Conservation (phyloP, 2,888 invertebrate genomes). For the Spodoptera exigua region DNA sequence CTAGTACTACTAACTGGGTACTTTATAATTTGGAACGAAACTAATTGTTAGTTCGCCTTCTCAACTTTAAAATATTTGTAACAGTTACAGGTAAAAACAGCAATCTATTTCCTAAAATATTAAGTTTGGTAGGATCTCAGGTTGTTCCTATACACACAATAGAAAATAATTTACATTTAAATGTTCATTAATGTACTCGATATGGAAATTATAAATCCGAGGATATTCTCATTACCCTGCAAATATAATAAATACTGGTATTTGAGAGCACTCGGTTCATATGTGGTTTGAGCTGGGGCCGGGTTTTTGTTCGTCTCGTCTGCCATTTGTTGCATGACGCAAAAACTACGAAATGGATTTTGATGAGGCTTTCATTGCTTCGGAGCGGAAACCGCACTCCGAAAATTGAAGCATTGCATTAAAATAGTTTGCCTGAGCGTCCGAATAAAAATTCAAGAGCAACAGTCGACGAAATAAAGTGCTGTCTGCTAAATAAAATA, state of each 20-base stretch:
- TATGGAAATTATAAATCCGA: not conserved
- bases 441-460: constrained; percentile 26
- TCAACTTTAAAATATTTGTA: no score
- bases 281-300: constrained; percentile 18
- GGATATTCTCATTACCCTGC: not conserved
- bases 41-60: no score
- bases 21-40: no score
- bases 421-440: constrained; percentile 18
- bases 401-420: constrained; percentile 17
- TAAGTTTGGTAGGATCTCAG: no score
- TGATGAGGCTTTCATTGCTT: constrained; percentile 21
- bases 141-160: no score
- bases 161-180: no score
- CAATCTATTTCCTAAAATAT: no score
- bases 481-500: constrained; percentile 27
- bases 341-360: constrained; percentile 42
- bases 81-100: no score
- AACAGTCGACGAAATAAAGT: constrained; percentile 20
- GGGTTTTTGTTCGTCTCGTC: constrained; percentile 33
- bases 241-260: constrained; percentile 15
- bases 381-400: constrained; percentile 29
- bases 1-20: not conserved
- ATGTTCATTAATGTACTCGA: no score
- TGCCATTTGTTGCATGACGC: constrained; percentile 29
- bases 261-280: constrained; percentile 21